Evolutionary conservation across 2,797 vertebrate genomes (phyloP).

Genomic region (Telmatherina bonti): DNA sequence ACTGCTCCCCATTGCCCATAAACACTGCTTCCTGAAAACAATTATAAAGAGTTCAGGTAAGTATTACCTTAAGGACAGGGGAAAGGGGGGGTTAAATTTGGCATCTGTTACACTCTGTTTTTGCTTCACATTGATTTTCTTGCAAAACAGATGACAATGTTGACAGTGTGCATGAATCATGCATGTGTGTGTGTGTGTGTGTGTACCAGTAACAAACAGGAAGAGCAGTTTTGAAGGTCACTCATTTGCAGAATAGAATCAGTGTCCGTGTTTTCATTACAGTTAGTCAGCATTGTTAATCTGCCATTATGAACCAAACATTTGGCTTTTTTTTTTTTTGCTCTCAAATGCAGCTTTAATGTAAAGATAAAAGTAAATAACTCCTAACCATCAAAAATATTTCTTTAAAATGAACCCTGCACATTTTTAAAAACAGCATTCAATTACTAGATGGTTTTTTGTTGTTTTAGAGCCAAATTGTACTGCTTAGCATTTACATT

Average conservation of each 20-base stretch:
- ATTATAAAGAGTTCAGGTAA: conserved; percentile 8
- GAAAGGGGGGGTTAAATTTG: too few relatives aligned
- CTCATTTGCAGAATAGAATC: neutral
- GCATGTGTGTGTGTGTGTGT: neutral
- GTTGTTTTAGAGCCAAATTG: neutral
- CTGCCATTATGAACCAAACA: neutral
- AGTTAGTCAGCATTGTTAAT: neutral
- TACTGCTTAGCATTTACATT: conserved; percentile 2
- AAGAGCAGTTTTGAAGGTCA: neutral
- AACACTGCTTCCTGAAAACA: conserved; percentile 82
- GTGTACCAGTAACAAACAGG: neutral
- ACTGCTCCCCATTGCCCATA: conserved; percentile 87
- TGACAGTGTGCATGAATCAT: neutral
- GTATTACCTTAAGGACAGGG: too few relatives aligned
- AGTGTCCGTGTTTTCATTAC: neutral
- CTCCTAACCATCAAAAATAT: neutral
- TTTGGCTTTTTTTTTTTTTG: neutral
- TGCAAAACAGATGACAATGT: conserved; percentile 11
- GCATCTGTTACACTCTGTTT: neutral
- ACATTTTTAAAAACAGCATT: conserved; percentile 14
- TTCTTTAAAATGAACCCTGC: neutral
- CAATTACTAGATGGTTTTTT: neutral
- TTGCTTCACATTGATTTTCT: neutral
- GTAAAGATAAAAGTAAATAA: neutral
- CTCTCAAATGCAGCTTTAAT: neutral